Evolutionary conservation across 1,140 invertebrate genomes (phyloP).

Genomic region (Caerostris extrusa): DNA sequence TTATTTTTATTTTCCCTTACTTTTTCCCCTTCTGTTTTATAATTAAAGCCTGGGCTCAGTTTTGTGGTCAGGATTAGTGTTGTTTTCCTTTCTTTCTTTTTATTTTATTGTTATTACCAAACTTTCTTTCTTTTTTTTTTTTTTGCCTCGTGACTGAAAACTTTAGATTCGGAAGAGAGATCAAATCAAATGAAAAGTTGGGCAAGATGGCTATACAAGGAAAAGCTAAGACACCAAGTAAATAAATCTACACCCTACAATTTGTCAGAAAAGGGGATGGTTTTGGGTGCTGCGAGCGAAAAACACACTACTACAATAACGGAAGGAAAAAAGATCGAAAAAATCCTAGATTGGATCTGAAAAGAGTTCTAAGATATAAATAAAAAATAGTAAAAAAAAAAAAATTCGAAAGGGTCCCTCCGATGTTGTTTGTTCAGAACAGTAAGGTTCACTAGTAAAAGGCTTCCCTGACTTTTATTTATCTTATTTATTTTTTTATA

Average conservation of each 20-base stretch:
- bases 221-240: neutral
- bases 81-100: constrained; percentile 10
- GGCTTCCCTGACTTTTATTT: neutral
- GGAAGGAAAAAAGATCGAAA: no score
- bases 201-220: neutral
- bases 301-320: neutral
- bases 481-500: neutral
- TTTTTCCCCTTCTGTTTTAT: constrained; percentile 39
- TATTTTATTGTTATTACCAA: constrained; percentile 43
- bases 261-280: constrained; percentile 19
- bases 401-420: constrained; percentile 39
- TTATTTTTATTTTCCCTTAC: neutral
- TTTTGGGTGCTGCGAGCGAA: neutral
- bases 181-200: constrained; percentile 56
- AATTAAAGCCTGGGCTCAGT: constrained; percentile 42
- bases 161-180: constrained; percentile 45
- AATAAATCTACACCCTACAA: constrained; percentile 50
- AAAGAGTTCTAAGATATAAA: constrained; percentile 30
- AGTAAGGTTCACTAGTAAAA: neutral
- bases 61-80: constrained; percentile 48
- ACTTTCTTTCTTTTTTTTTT: neutral
- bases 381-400: neutral
- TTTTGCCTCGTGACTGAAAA: constrained; percentile 7
- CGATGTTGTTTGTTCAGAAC: constrained; percentile 21
- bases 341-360: constrained; percentile 17